Evolutionary conservation across 2,113 vertebrate genomes (phyloP).

Genomic region (Callipepla californica): DNA sequence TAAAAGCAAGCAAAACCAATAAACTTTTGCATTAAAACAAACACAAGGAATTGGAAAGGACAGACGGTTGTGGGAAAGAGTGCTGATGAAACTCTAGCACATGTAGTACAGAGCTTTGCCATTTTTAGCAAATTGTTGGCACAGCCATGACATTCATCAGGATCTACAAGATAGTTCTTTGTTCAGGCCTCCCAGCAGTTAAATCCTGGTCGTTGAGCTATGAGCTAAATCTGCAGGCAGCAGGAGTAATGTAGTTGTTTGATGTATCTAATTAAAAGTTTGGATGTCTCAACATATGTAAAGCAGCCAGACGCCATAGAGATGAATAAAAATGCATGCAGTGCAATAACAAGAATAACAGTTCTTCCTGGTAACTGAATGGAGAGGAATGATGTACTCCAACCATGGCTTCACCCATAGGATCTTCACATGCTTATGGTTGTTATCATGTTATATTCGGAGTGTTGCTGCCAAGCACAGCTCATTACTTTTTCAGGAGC

Average conservation of each 20-base stretch:
- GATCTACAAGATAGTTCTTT: neutral
- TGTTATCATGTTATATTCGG: neutral
- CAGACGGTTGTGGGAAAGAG: neutral
- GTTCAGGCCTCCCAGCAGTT: conserved; percentile 11
- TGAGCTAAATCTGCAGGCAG: conserved; percentile 6
- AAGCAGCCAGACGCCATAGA: neutral
- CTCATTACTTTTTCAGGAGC: neutral
- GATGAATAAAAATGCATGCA: neutral
- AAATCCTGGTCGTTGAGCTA: neutral
- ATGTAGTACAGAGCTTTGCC: neutral
- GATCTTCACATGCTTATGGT: neutral
- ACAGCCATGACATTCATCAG: neutral
- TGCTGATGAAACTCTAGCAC: neutral
- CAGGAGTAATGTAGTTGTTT: neutral
- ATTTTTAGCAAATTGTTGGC: neutral
- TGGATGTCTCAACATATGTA: neutral
- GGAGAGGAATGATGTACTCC: neutral
- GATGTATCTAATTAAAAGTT: neutral
- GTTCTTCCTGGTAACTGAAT: neutral
- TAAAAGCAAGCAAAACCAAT: neutral
- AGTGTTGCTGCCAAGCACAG: neutral
- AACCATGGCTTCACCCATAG: neutral
- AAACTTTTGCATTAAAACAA: neutral
- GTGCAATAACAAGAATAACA: neutral
- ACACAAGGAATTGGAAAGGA: neutral